Evolutionary conservation across 2,113 vertebrate genomes (phyloP).

Genomic region (Oryzias melastigma): DNA sequence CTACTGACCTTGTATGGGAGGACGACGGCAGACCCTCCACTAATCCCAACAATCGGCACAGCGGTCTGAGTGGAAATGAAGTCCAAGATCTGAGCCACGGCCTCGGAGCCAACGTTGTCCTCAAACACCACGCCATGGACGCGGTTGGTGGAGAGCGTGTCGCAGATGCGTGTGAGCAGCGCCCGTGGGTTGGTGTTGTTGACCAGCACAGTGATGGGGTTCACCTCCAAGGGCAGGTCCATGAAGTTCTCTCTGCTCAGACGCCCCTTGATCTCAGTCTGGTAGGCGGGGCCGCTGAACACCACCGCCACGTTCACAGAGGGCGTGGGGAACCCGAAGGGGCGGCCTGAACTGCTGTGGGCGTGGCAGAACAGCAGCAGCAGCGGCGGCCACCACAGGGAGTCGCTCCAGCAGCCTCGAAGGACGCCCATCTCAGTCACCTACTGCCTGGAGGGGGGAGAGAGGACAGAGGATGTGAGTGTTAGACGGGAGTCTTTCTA

Average conservation of each 20-base stretch:
- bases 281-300: conserved; percentile 86
- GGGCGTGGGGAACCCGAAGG: conserved; percentile 68
- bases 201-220: conserved; percentile 88
- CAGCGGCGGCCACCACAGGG: conserved; percentile 78
- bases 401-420: conserved; percentile 81
- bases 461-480: conserved; percentile 1
- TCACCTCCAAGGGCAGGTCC: conserved; percentile 93
- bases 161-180: conserved; percentile 90
- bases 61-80: conserved; percentile 94
- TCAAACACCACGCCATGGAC: conserved; percentile 96
- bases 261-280: conserved; percentile 83
- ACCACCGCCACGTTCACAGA: conserved; percentile 85
- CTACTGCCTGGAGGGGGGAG: conserved; percentile 76
- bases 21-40: conserved; percentile 91
- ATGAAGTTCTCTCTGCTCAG: conserved; percentile 91
- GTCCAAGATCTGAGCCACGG: conserved; percentile 95
- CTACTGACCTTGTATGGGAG: conserved; percentile 90
- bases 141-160: conserved; percentile 85
- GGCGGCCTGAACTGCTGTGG: conserved; percentile 66
- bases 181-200: conserved; percentile 95
- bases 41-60: conserved; percentile 94
- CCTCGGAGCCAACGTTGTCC: conserved; percentile 92
- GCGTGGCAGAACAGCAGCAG: conserved; percentile 66
- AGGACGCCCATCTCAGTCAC: conserved; percentile 89
- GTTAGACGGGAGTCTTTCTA: conserved; percentile 13